These are phyloP conservation scores for Spongilla lacustris DNA, from an alignment of 37 sponge, comb jelly and placozoan species.

Conservation along the genomic window DNA sequence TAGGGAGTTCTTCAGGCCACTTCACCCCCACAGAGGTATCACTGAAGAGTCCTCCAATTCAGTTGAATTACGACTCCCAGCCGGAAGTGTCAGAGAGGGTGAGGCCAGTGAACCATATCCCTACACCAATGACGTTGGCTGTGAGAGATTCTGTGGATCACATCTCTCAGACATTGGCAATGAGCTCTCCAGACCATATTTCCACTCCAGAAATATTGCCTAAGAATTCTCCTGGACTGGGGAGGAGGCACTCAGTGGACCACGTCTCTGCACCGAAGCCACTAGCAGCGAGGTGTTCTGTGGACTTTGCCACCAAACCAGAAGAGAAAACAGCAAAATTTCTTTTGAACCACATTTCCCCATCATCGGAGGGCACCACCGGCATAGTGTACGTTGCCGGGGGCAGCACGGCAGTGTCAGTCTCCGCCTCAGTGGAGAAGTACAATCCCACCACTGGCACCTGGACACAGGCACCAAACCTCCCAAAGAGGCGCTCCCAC, in stretches of 20 bases:
- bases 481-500: constrained; percentile 48
- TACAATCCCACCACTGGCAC: neutral
- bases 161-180: neutral
- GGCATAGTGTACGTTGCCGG: neutral
- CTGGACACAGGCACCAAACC: constrained; percentile 14
- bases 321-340: neutral
- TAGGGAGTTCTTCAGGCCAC: neutral
- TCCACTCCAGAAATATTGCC: neutral
- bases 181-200: neutral
- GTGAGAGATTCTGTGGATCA: neutral
- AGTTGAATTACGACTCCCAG: neutral
- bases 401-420: constrained; percentile 12
- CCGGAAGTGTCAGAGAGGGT: neutral
- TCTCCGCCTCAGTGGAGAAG: constrained; percentile 25
- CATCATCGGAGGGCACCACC: neutral
- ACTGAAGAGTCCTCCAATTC: neutral
- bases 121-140: neutral
- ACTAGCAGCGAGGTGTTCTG: neutral
- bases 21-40: neutral
- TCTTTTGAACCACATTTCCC: neutral
- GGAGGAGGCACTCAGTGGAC: neutral
- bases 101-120: neutral
- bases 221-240: neutral
- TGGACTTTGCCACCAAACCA: neutral
- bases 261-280: neutral